Evolutionary conservation across 2,113 vertebrate species (phyloP).

Genomic region (Isichthys henryi): DNA sequence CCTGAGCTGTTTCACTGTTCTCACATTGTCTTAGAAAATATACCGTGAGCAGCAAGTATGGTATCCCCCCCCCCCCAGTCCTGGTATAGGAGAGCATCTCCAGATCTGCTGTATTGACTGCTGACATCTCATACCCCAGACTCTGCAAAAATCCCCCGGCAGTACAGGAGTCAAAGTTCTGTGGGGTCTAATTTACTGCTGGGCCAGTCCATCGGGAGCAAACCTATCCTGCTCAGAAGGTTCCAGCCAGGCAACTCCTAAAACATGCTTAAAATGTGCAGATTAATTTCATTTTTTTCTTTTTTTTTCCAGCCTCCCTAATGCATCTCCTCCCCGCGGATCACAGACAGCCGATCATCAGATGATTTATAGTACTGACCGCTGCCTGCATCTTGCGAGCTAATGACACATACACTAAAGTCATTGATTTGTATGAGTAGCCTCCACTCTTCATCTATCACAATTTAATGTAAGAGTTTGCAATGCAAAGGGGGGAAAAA

Average conservation of each 20-base stretch:
- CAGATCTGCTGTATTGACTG: slow-evolving; percentile 12
- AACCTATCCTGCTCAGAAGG: background rate
- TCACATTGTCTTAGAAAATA: background rate
- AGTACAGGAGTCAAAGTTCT: background rate
- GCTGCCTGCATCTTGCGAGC: slow-evolving; percentile 96
- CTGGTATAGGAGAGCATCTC: background rate
- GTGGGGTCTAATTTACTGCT: slow-evolving; percentile 12
- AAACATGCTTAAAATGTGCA: slow-evolving; percentile 58
- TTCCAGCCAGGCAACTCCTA: slow-evolving; percentile 63
- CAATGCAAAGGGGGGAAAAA: slow-evolving; percentile 75
- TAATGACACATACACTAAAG: slow-evolving; percentile 99
- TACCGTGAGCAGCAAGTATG: background rate
- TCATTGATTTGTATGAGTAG: slow-evolving; percentile 99
- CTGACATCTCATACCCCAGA: slow-evolving; percentile 13
- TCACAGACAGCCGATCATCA: slow-evolving; percentile 95
- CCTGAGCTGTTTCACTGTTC: background rate
- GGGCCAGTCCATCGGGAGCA: slow-evolving; percentile 7
- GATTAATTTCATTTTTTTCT: slow-evolving; percentile 78
- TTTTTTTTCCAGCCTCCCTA: slow-evolving; percentile 64
- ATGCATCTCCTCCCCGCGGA: slow-evolving; percentile 84
- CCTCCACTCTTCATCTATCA: slow-evolving; percentile 99
- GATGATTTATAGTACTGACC: slow-evolving; percentile 99
- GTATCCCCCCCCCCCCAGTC: background rate
- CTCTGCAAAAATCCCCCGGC: background rate
- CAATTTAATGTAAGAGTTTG: slow-evolving; percentile 99